Percentiles rank a stretch among this genome's conserved stretches.
These are phyloP conservation scores for Enteromius thamalakanensis DNA, from an alignment of 2,797 vertebrate species.

Conservation along the genomic window DNA sequence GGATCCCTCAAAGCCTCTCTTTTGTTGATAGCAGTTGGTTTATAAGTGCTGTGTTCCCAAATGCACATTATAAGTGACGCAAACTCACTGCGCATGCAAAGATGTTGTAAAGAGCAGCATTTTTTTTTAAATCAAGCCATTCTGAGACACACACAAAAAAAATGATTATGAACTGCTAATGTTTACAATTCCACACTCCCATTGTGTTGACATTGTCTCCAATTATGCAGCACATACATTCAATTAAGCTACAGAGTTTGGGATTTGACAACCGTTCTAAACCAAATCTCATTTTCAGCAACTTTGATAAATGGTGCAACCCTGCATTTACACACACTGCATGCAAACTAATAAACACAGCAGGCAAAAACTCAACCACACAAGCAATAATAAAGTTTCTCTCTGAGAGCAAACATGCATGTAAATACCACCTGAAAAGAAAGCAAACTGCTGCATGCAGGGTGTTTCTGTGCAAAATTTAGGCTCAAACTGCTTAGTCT, in stretches of 20 bases:
- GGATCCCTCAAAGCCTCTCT: background rate
- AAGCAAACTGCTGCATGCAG: background rate
- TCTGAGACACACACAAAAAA: background rate
- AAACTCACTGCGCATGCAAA: background rate
- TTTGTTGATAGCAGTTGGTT: background rate
- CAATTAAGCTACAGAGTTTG: background rate
- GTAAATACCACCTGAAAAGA: background rate
- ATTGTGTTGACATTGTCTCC: too few relatives aligned
- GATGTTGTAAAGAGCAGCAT: background rate
- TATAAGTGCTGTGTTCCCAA: background rate
- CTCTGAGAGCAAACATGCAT: slow-evolving; percentile 14
- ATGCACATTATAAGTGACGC: background rate
- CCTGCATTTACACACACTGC: background rate
- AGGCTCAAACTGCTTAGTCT: background rate
- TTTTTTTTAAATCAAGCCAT: background rate
- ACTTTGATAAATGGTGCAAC: background rate
- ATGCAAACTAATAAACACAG: background rate
- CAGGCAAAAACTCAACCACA: background rate
- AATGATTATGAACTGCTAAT: background rate
- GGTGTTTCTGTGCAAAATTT: background rate
- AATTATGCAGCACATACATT: background rate
- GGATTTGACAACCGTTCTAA: background rate
- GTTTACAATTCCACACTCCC: background rate
- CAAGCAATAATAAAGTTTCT: background rate
- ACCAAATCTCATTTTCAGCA: background rate